Percentiles rank a stretch among this genome's conserved stretches.
These are phyloP conservation scores for Nettapus auritus DNA, from an alignment of 2,113 vertebrate genomes.

Conservation along the genomic window DNA sequence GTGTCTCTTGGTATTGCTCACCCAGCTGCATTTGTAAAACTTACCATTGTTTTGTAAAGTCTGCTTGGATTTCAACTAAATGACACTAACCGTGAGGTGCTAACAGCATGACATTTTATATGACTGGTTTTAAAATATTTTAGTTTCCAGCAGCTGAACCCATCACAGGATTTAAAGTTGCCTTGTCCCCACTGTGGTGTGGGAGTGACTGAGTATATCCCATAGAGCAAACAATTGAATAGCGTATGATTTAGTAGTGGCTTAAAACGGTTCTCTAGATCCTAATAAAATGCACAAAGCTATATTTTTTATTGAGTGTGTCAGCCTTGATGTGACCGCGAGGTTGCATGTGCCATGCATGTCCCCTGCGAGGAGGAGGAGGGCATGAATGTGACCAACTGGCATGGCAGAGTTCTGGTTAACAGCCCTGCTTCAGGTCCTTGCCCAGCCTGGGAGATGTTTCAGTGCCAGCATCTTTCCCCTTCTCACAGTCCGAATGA, in stretches of 20 bases:
- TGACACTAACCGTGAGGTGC: slow-evolving; percentile 50
- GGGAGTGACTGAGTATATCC: background rate
- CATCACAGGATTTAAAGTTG: slow-evolving; percentile 12
- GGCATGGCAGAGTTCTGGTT: background rate
- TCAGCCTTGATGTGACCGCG: background rate
- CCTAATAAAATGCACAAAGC: background rate
- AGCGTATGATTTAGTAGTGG: background rate
- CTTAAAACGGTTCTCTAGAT: background rate
- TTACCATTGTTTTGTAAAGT: background rate
- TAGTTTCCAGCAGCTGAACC: slow-evolving; percentile 42
- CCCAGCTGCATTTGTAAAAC: background rate
- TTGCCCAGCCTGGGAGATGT: background rate
- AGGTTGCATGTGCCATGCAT: background rate
- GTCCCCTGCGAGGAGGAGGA: background rate
- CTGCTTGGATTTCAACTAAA: slow-evolving; percentile 34
- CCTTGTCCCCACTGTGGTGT: background rate
- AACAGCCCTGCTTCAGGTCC: background rate
- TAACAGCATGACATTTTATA: slow-evolving; percentile 70
- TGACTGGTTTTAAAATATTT: slow-evolving; percentile 44
- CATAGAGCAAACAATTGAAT: background rate
- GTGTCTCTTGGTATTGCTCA: background rate
- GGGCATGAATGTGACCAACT: background rate
- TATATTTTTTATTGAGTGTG: background rate
- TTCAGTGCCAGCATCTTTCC: background rate
- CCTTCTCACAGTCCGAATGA: background rate